Conservation (phyloP, 1,140 invertebrate species). For the Monomorium pharaonis region DNA sequence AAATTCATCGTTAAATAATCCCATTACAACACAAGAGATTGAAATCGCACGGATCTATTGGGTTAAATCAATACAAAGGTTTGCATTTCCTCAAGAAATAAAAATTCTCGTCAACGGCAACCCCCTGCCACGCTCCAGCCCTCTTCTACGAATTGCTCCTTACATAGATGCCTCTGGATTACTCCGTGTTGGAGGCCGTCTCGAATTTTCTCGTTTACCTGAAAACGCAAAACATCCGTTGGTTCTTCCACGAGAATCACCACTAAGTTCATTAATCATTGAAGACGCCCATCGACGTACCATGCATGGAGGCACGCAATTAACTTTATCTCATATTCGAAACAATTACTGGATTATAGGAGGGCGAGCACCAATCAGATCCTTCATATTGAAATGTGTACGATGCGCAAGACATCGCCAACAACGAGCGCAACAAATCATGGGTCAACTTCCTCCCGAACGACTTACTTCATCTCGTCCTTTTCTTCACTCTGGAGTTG, state of each 20-base stretch:
- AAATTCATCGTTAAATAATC: not conserved
- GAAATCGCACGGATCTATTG: not conserved
- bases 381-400: not conserved
- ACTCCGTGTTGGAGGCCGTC: slow-evolving; percentile 75
- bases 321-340: slow-evolving; percentile 27
- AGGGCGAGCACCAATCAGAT: slow-evolving; percentile 39
- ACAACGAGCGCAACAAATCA: slow-evolving; percentile 65
- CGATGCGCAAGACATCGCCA: not conserved
- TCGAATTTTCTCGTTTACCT: slow-evolving; percentile 46
- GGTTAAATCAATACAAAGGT: not conserved
- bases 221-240: slow-evolving; percentile 64
- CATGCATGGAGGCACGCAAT: slow-evolving; percentile 54
- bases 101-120: not conserved
- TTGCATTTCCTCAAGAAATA: not conserved
- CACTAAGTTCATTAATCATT: slow-evolving; percentile 67
- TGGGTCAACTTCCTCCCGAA: slow-evolving; percentile 77
- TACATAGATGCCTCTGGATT: slow-evolving; percentile 61
- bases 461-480: slow-evolving; percentile 68
- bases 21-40: not conserved
- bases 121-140: not conserved
- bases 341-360: slow-evolving; percentile 69
- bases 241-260: slow-evolving; percentile 65
- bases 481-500: slow-evolving; percentile 78
- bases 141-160: slow-evolving; percentile 30
- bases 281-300: slow-evolving; percentile 64